A percentile compares a stretch with the other conserved stretches of the same genome.
These are phyloP conservation scores for Phaonia tiefii DNA, from an alignment of 2,888 invertebrate species.

Conservation along the genomic window DNA sequence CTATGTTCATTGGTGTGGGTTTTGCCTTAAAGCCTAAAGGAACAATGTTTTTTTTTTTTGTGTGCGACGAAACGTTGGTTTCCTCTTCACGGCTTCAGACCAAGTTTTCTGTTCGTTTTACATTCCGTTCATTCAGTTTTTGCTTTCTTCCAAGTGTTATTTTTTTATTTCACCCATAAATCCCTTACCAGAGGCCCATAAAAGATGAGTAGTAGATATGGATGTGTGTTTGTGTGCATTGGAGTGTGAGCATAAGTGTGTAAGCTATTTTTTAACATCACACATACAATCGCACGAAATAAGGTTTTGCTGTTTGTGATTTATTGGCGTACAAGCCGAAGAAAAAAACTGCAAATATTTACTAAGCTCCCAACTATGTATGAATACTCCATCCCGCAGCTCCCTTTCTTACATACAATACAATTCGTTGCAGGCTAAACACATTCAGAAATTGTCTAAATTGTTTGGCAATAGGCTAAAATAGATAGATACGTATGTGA, in stretches of 20 bases:
- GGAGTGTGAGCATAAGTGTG: background rate
- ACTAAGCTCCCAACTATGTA: conserved; percentile 49
- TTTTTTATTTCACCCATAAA: conserved; percentile 48
- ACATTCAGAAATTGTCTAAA: conserved; percentile 60
- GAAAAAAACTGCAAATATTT: conserved; percentile 60
- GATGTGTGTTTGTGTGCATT: background rate
- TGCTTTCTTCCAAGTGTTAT: no score
- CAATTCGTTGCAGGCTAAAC: conserved; percentile 44
- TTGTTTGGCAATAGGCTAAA: conserved; percentile 48
- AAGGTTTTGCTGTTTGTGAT: conserved; percentile 57
- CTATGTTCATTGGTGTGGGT: background rate
- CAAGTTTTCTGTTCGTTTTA: conserved; percentile 3
- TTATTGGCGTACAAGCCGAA: conserved; percentile 64
- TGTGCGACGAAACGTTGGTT: no score
- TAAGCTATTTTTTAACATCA: conserved; percentile 41
- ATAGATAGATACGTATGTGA: background rate
- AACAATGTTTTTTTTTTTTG: conserved; percentile 36
- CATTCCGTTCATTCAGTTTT: background rate
- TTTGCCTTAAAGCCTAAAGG: conserved; percentile 19
- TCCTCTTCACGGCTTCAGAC: background rate
- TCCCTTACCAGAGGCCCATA: conserved; percentile 56
- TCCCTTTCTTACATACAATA: conserved; percentile 11
- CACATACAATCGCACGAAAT: conserved; percentile 39
- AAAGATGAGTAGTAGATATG: conserved; percentile 57
- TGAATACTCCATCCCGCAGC: background rate